Percentiles rank a stretch among this genome's conserved stretches.
These are phyloP conservation scores for Mungos mungo DNA, from an alignment of 2,113 vertebrate genomes.

Conservation along the genomic window DNA sequence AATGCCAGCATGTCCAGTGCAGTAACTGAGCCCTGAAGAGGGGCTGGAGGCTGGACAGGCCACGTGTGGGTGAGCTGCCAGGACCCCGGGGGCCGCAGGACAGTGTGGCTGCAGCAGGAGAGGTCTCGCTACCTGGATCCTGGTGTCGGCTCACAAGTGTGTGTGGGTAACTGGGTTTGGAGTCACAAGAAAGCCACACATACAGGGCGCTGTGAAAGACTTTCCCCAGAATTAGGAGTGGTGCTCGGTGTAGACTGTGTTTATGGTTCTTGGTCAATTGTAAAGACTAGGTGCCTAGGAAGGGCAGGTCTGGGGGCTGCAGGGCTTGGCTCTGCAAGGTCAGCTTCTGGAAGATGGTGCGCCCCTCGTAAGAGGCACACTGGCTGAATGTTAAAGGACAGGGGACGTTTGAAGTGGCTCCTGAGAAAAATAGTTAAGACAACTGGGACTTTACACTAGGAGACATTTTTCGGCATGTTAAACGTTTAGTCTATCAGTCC, in stretches of 20 bases:
- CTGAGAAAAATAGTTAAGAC: neutral
- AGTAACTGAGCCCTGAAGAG: too few species aligned
- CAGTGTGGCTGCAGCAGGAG: fast-evolving
- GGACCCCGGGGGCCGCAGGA: fast-evolving
- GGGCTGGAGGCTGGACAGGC: too few species aligned
- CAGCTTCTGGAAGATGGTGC: fast-evolving
- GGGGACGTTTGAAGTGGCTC: neutral
- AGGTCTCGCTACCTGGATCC: fast-evolving
- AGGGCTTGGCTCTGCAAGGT: fast-evolving
- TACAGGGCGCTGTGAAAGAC: fast-evolving
- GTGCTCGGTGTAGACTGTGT: neutral
- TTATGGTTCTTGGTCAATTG: neutral
- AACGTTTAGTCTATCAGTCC: neutral
- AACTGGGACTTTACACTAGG: neutral
- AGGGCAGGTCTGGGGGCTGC: neutral
- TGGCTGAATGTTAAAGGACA: neutral
- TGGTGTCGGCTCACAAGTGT: fast-evolving
- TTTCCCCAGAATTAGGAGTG: neutral
- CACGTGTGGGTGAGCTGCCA: fast-evolving
- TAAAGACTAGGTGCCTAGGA: too few species aligned
- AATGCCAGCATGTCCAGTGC: fast-evolving
- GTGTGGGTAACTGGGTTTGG: fast-evolving
- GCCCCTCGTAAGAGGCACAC: fast-evolving
- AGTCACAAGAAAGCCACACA: fast-evolving
- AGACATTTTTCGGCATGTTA: neutral